Evolutionary conservation across 2,113 vertebrate genomes (phyloP).

Genomic region (Cyprinodon tularosa): DNA sequence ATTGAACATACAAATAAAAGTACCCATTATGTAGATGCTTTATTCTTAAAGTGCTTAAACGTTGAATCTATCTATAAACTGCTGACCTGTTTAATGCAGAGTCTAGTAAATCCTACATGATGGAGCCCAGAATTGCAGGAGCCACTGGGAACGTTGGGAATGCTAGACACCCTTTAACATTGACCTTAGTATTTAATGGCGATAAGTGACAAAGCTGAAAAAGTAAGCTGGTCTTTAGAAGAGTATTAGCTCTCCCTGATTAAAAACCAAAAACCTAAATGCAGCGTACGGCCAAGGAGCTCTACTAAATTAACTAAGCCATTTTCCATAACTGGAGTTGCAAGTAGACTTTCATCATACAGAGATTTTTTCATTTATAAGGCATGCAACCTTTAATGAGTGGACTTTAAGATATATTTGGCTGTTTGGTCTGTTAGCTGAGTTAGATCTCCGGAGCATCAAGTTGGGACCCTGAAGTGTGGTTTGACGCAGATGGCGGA

Average conservation of each 20-base stretch:
- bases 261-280: slow-evolving; percentile 19
- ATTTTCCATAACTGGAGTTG: slow-evolving; percentile 53
- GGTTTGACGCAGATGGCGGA: slow-evolving; percentile 47
- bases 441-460: slow-evolving; percentile 40
- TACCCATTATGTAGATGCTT: too few relatives aligned
- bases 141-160: slow-evolving; percentile 69
- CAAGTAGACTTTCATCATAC: slow-evolving; percentile 59
- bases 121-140: slow-evolving; percentile 60
- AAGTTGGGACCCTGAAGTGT: slow-evolving; percentile 15
- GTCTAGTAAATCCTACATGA: slow-evolving; percentile 61
- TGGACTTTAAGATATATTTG: slow-evolving; percentile 57
- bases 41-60: too few relatives aligned
- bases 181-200: slow-evolving; percentile 48
- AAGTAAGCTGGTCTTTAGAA: slow-evolving; percentile 51
- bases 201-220: slow-evolving; percentile 38
- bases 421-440: slow-evolving; percentile 25
- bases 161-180: slow-evolving; percentile 62
- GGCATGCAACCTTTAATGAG: slow-evolving; percentile 51
- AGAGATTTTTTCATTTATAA: slow-evolving; percentile 58
- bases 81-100: slow-evolving; percentile 5
- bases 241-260: slow-evolving; percentile 28
- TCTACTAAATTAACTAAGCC: slow-evolving; percentile 37
- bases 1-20: too few relatives aligned
- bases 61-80: too few relatives aligned
- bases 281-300: slow-evolving; percentile 26